Conservation (phyloP, 2,113 vertebrate genomes). For the Indicator indicator region DNA sequence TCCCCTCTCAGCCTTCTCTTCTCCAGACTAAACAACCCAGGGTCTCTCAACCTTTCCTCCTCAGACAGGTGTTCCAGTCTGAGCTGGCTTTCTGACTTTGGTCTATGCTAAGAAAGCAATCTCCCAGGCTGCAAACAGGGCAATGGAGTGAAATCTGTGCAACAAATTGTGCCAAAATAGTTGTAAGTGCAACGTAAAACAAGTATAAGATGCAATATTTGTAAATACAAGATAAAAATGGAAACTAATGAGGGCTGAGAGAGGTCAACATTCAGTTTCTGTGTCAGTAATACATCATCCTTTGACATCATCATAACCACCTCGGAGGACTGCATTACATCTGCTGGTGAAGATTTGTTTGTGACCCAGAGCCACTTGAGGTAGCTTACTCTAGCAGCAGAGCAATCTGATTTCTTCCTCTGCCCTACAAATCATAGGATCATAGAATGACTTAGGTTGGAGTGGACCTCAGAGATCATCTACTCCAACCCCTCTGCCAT, state of each 20-base stretch:
- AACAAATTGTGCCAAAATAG: neutral
- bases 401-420: neutral
- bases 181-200: neutral
- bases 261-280: neutral
- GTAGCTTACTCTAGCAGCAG: neutral
- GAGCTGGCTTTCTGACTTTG: neutral
- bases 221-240: neutral
- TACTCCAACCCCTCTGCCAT: too few relatives aligned
- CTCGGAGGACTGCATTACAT: rapidly evolving
- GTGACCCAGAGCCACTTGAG: neutral
- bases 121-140: neutral
- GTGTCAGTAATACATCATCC: neutral
- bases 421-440: neutral
- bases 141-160: neutral
- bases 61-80: too few relatives aligned
- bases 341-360: neutral
- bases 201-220: neutral
- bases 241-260: neutral
- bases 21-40: too few relatives aligned
- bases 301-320: neutral
- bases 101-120: neutral
- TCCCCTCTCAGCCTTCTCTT: too few relatives aligned
- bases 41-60: too few relatives aligned
- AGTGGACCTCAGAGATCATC: too few relatives aligned
- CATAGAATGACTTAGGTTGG: too few relatives aligned